Evolutionary conservation across 2,888 invertebrate genomes (phyloP).

Genomic region (Lycaena phlaeas): DNA sequence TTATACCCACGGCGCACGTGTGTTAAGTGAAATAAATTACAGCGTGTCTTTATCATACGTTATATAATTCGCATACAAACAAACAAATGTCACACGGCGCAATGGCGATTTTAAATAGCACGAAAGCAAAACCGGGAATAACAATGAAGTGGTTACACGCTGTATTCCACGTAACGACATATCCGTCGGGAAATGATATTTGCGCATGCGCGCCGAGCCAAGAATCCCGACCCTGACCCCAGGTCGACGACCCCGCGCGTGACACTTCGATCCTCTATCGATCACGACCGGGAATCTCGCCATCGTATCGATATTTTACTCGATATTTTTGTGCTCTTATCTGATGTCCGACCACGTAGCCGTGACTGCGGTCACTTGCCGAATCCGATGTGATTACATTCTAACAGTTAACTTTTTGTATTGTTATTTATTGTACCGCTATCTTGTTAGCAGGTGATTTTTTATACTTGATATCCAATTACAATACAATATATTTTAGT

Average conservation of each 20-base stretch:
- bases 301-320: slow-evolving; percentile 45
- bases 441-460: slow-evolving; percentile 49
- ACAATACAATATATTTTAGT: slow-evolving; percentile 14
- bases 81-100: slow-evolving; percentile 14
- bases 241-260: slow-evolving; percentile 62
- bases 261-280: slow-evolving; percentile 71
- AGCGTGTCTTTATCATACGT: neutral
- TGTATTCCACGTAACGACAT: slow-evolving; percentile 59
- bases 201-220: slow-evolving; percentile 50
- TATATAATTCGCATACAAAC: neutral
- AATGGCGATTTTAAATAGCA: slow-evolving; percentile 13
- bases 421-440: slow-evolving; percentile 49
- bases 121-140: slow-evolving; percentile 37
- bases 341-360: slow-evolving; percentile 42
- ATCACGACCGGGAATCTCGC: slow-evolving; percentile 62
- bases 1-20: slow-evolving; percentile 4
- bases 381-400: slow-evolving; percentile 46
- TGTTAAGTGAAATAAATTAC: slow-evolving; percentile 4
- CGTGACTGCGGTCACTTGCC: slow-evolving; percentile 51
- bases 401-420: slow-evolving; percentile 52
- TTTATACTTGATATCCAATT: slow-evolving; percentile 17
- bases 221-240: slow-evolving; percentile 63
- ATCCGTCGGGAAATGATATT: slow-evolving; percentile 51
- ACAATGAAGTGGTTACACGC: slow-evolving; percentile 56
- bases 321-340: slow-evolving; percentile 57